Conservation (phyloP, 1,140 invertebrate genomes). For the Drosophila oshimai region DNA sequence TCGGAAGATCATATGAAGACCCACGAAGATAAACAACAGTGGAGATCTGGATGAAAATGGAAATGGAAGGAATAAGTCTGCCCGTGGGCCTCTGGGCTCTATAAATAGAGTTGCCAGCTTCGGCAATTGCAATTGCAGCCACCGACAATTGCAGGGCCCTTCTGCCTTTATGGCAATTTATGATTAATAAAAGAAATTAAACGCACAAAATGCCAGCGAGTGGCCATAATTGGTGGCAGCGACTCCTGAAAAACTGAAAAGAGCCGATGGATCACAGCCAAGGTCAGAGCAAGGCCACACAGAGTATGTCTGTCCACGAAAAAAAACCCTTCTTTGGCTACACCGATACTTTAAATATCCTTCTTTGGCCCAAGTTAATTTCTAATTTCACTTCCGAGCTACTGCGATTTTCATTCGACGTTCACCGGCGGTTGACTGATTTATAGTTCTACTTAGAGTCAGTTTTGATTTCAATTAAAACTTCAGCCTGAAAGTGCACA, state of each 20-base stretch:
- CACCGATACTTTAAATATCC: background rate
- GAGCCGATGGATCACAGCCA: constrained; percentile 6
- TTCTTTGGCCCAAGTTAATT: background rate
- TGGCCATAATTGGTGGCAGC: constrained; percentile 22
- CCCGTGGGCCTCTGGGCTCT: constrained; percentile 32
- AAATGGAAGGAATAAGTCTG: background rate
- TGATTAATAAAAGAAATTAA: constrained; percentile 66
- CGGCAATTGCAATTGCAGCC: constrained; percentile 39
- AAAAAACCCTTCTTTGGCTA: background rate
- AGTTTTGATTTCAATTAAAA: constrained; percentile 11
- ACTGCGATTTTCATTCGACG: background rate
- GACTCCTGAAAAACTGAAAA: background rate
- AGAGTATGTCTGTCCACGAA: background rate
- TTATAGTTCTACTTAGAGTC: background rate
- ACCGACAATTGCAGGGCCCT: constrained; percentile 46
- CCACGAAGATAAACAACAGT: background rate
- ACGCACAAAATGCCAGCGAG: constrained; percentile 21
- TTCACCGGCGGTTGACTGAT: constrained; percentile 2
- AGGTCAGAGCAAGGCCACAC: background rate
- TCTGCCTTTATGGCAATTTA: constrained; percentile 58
- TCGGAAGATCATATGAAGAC: constrained; percentile 26
- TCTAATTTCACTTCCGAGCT: background rate
- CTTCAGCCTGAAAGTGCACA: background rate
- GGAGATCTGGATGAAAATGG: constrained; percentile 3
- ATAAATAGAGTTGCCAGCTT: constrained; percentile 53